These are phyloP conservation scores for Erethizon dorsatum DNA, from an alignment of 2,797 vertebrate species.

Conservation along the genomic window DNA sequence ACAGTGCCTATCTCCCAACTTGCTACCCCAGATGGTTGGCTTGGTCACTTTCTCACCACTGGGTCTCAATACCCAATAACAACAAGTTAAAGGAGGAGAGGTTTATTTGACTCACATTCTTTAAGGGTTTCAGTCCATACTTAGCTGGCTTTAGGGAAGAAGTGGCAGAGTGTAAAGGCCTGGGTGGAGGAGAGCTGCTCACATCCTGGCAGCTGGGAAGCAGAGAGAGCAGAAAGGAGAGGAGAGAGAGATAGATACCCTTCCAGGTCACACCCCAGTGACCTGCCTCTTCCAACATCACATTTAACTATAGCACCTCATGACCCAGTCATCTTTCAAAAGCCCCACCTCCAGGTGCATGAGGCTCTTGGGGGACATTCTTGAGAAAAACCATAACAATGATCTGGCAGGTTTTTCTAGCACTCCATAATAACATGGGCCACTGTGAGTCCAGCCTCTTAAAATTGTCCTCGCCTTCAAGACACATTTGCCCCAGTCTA, in stretches of 20 bases:
- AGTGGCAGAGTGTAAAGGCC: not conserved
- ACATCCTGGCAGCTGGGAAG: not conserved
- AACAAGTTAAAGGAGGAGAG: not conserved
- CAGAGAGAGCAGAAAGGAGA: not conserved
- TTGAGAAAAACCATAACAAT: not conserved
- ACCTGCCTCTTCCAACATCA: not conserved
- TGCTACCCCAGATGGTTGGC: no score
- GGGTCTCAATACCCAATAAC: not conserved
- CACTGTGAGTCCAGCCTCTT: not conserved
- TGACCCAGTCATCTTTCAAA: not conserved
- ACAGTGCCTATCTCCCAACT: no score
- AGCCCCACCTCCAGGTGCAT: not conserved
- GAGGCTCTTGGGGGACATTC: not conserved
- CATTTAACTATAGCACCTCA: not conserved
- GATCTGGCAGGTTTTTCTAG: not conserved
- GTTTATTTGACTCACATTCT: not conserved
- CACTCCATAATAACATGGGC: rapidly evolving
- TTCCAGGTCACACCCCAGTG: not conserved
- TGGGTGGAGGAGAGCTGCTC: not conserved
- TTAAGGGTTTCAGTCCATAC: not conserved
- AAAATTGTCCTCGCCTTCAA: rapidly evolving
- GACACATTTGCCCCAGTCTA: not conserved
- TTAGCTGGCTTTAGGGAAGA: not conserved
- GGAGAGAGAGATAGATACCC: not conserved
- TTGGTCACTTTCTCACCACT: not conserved